Conservation (phyloP, 2,797 vertebrate genomes). For the Lindbergichthys nudifrons region DNA sequence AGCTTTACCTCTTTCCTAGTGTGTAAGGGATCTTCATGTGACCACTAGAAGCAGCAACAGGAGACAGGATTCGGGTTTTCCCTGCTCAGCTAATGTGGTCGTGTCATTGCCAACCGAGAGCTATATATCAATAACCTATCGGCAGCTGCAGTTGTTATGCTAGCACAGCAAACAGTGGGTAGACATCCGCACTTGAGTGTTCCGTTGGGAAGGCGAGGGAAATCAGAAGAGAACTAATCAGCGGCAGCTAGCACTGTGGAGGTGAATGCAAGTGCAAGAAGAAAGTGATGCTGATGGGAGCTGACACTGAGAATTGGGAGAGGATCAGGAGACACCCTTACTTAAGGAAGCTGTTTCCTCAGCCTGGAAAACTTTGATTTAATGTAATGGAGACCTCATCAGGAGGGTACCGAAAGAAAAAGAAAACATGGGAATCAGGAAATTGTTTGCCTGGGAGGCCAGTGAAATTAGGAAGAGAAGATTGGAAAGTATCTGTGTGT, state of each 20-base stretch:
- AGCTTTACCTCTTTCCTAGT: background rate
- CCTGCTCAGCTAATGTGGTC: constrained; percentile 10
- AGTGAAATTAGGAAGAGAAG: constrained; percentile 32
- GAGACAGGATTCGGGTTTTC: background rate
- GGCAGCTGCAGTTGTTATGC: constrained; percentile 58
- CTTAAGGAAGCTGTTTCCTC: constrained; percentile 76
- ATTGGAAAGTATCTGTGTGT: constrained; percentile 18
- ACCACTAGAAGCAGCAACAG: background rate
- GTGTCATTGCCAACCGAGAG: constrained; percentile 40
- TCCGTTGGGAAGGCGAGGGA: constrained; percentile 58
- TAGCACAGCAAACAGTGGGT: constrained; percentile 58
- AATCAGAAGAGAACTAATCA: constrained; percentile 76
- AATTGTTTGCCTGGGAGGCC: constrained; percentile 10
- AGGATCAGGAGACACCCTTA: constrained; percentile 75
- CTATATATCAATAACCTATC: constrained; percentile 67
- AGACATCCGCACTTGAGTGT: constrained; percentile 55
- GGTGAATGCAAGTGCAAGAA: constrained; percentile 65
- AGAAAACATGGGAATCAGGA: constrained; percentile 19
- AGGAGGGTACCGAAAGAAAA: background rate
- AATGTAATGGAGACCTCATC: constrained; percentile 74
- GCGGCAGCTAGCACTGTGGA: constrained; percentile 58
- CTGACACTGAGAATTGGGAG: constrained; percentile 74
- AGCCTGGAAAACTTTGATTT: constrained; percentile 77
- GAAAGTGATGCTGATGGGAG: constrained; percentile 77
- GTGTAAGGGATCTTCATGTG: background rate